phyloP scores from a whole-genome alignment of 2,888 invertebrate genomes.

The Mythimna ferrago region DNA sequence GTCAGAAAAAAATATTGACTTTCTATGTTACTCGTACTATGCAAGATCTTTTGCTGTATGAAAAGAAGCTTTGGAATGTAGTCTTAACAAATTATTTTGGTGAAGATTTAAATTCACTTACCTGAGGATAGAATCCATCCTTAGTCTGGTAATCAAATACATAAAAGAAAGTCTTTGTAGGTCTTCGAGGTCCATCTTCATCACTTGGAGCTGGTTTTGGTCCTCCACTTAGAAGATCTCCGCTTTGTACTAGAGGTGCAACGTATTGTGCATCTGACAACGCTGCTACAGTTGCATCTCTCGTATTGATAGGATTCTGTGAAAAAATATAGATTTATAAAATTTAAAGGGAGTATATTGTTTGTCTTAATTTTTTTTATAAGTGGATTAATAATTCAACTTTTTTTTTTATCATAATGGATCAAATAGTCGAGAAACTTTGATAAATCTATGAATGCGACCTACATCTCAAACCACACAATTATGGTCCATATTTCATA shows the following conservation, averaged over 20 bases:
- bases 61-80: neutral
- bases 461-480: slow-evolving; percentile 12
- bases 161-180: slow-evolving; percentile 96
- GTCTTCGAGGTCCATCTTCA: slow-evolving; percentile 89
- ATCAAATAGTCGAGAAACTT: slow-evolving; percentile 23
- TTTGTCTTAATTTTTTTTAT: neutral
- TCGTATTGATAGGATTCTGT: slow-evolving; percentile 96
- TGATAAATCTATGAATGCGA: slow-evolving; percentile 48
- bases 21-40: neutral
- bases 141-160: slow-evolving; percentile 98
- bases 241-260: slow-evolving; percentile 96
- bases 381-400: neutral
- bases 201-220: slow-evolving; percentile 90
- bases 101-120: slow-evolving; percentile 78
- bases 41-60: no score
- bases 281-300: slow-evolving; percentile 97
- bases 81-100: neutral
- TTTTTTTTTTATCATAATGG: neutral
- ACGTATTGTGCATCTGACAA: slow-evolving; percentile 98
- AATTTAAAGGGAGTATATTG: neutral
- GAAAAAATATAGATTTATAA: slow-evolving; percentile 45
- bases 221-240: slow-evolving; percentile 94
- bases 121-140: slow-evolving; percentile 97
- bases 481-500: slow-evolving; percentile 26
- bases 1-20: neutral